Conservation (phyloP, 2,797 vertebrate genomes). For the Notoglanidium macrostoma region DNA sequence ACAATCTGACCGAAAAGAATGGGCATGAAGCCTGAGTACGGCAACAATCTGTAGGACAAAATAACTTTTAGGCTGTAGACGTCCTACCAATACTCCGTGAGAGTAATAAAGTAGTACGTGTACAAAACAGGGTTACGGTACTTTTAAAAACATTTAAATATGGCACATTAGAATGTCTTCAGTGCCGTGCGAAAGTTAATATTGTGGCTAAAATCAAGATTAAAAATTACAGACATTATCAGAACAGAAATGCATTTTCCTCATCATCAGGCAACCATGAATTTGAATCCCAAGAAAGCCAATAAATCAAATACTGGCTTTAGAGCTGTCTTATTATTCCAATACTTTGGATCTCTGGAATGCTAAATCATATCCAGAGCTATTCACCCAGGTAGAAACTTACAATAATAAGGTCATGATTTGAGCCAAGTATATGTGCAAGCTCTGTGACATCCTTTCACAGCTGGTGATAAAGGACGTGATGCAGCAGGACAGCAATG, state of each 20-base stretch:
- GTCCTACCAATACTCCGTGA: too few species aligned
- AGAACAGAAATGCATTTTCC: neutral
- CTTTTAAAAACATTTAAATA: too few species aligned
- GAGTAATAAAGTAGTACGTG: too few species aligned
- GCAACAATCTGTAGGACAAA: too few species aligned
- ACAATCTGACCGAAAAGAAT: too few species aligned
- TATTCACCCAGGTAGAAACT: neutral
- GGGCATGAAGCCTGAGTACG: too few species aligned
- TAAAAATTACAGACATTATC: neutral
- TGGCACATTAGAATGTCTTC: neutral
- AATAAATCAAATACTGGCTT: neutral
- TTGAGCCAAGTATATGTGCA: neutral
- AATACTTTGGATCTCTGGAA: neutral
- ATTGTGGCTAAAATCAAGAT: too few species aligned
- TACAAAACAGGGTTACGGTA: too few species aligned
- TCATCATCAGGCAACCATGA: neutral
- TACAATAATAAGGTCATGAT: neutral
- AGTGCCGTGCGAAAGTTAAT: too few species aligned
- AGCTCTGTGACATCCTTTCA: slow-evolving; percentile 56
- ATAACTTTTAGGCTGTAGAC: too few species aligned
- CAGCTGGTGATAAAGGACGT: slow-evolving; percentile 87
- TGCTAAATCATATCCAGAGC: neutral
- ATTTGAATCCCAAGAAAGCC: neutral
- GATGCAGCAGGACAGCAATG: slow-evolving; percentile 78
- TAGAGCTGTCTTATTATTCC: neutral